A percentile compares a stretch with the other conserved stretches of the same genome.
Conservation (phyloP, 2,797 vertebrate genomes). For the Macroramphosus scolopax region DNA sequence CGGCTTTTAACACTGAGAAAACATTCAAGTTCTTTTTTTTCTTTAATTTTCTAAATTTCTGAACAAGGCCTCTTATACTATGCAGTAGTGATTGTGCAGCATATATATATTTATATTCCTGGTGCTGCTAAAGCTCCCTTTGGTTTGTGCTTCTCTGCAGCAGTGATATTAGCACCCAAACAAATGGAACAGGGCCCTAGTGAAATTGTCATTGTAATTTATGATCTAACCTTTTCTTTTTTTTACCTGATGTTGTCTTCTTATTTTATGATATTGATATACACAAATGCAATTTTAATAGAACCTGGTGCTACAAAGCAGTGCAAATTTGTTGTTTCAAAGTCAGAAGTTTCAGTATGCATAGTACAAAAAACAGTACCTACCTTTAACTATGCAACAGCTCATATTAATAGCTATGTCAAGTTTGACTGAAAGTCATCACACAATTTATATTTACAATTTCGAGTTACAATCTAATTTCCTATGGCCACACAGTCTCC, state of each 20-base stretch:
- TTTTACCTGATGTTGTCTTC: conserved; percentile 65
- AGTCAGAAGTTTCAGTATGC: conserved; percentile 65
- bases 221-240: conserved; percentile 40
- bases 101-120: conserved; percentile 65
- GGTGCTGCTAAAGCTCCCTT: conserved; percentile 78
- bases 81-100: conserved; percentile 81
- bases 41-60: conserved; percentile 53
- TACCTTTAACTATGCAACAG: conserved; percentile 62
- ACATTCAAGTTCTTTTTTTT: conserved; percentile 75
- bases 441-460: conserved; percentile 55
- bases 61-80: conserved; percentile 79
- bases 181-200: conserved; percentile 62
- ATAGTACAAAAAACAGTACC: conserved; percentile 67
- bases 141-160: conserved; percentile 85
- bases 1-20: conserved; percentile 75
- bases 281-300: conserved; percentile 55
- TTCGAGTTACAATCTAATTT: conserved; percentile 41
- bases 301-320: conserved; percentile 70
- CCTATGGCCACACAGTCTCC: conserved; percentile 26
- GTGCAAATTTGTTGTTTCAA: conserved; percentile 68
- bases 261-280: conserved; percentile 48
- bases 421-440: conserved; percentile 43
- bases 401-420: conserved; percentile 40
- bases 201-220: conserved; percentile 49
- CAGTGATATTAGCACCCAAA: conserved; percentile 78